Evolutionary conservation across 2,888 invertebrate species (phyloP).

Genomic region (Parasteatoda lunata): DNA sequence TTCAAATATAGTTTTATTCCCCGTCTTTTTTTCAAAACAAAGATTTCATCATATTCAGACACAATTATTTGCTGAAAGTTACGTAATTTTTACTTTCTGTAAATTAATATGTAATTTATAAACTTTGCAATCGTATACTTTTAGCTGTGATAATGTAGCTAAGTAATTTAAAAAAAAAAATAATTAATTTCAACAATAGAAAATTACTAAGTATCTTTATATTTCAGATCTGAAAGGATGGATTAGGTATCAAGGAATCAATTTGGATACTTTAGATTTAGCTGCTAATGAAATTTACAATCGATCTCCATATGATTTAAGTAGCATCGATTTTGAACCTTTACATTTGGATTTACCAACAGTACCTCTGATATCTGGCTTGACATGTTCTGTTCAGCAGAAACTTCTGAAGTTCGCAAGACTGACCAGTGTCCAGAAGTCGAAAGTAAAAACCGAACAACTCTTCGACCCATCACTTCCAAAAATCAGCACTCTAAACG

Average conservation of each 20-base stretch:
- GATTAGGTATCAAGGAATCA: constrained; percentile 76
- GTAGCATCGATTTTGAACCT: constrained; percentile 44
- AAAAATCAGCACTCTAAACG: constrained; percentile 69
- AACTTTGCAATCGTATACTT: too few relatives aligned
- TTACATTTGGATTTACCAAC: constrained; percentile 67
- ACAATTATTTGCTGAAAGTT: too few relatives aligned
- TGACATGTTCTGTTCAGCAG: constrained; percentile 80
- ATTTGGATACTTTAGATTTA: constrained; percentile 74
- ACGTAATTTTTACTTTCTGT: too few relatives aligned
- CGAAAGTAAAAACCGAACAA: constrained; percentile 70
- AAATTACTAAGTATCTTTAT: background rate
- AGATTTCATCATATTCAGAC: too few relatives aligned
- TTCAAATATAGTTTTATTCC: too few relatives aligned
- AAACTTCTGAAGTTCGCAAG: constrained; percentile 68
- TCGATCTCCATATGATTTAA: constrained; percentile 27
- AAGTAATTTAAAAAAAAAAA: too few relatives aligned
- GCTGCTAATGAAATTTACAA: constrained; percentile 71
- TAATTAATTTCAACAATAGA: too few relatives aligned
- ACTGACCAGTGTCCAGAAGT: constrained; percentile 68
- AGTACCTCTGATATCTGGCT: constrained; percentile 83
- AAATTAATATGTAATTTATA: too few relatives aligned
- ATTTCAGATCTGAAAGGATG: constrained; percentile 85
- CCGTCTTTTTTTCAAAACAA: too few relatives aligned
- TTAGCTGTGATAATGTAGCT: too few relatives aligned
- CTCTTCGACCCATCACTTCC: constrained; percentile 67